These are phyloP conservation scores for Ochropleura leucogaster DNA, from an alignment of 2,888 invertebrate genomes.

Conservation along the genomic window DNA sequence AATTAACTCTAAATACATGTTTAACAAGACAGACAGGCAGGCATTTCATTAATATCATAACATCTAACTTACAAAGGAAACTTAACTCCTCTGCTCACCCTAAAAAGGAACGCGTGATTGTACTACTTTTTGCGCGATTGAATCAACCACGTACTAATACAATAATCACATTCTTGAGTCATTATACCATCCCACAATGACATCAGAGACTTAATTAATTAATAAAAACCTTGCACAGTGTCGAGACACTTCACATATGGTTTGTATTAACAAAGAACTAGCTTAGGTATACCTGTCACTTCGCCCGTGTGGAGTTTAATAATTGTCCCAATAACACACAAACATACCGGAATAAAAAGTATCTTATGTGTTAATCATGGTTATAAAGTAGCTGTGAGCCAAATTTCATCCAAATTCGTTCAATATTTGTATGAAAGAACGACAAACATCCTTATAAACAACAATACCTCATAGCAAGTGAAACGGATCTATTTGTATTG, in stretches of 20 bases:
- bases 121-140: conserved; percentile 31
- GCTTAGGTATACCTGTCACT: too few relatives aligned
- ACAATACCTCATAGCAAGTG: too few relatives aligned
- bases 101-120: conserved; percentile 17
- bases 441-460: not conserved
- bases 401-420: not conserved
- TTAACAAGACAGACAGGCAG: not conserved
- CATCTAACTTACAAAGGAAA: conserved; percentile 6
- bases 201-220: conserved; percentile 60
- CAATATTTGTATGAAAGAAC: not conserved
- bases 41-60: not conserved
- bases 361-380: not conserved
- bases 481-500: too few relatives aligned
- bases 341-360: not conserved
- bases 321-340: not conserved
- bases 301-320: not conserved
- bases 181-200: conserved; percentile 56
- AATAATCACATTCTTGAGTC: conserved; percentile 59
- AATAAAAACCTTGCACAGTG: conserved; percentile 57
- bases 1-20: not conserved
- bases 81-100: not conserved
- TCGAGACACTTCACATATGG: conserved; percentile 35
- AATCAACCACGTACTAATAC: conserved; percentile 32
- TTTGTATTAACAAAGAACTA: conserved; percentile 4
- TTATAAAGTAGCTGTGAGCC: not conserved